phyloP scores from a whole-genome alignment of 2,888 invertebrate species.

The Drosophila kanekoi region DNA sequence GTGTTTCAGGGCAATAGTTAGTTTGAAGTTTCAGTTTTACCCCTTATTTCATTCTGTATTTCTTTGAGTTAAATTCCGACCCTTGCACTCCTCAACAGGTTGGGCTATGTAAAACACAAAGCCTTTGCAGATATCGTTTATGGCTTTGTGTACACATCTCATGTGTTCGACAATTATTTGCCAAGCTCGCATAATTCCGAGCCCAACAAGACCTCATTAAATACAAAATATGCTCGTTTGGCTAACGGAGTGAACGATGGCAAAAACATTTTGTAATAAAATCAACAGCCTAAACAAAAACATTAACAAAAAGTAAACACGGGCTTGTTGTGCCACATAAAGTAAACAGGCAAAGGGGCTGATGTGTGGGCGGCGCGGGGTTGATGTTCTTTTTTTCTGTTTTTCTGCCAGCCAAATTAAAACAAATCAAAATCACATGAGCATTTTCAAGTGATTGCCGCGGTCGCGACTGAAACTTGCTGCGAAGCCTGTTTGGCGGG shows the following conservation, averaged over 20 bases:
- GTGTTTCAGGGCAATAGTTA: too few species aligned
- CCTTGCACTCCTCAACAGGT: neutral
- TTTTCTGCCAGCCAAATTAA: constrained; percentile 64
- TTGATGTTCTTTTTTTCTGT: neutral
- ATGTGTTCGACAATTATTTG: constrained; percentile 9
- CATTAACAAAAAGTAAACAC: constrained; percentile 50
- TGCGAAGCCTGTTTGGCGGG: constrained; percentile 48
- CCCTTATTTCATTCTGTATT: neutral
- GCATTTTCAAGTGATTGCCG: constrained; percentile 74
- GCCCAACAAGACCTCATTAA: constrained; percentile 19
- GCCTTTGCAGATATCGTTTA: constrained; percentile 1
- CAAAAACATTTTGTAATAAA: constrained; percentile 57
- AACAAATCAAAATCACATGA: constrained; percentile 78
- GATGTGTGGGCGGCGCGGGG: neutral
- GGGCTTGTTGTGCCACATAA: constrained; percentile 25
- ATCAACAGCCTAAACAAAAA: constrained; percentile 65
- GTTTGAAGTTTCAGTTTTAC: too few species aligned
- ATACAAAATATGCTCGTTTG: constrained; percentile 50
- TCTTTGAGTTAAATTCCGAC: neutral
- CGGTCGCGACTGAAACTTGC: constrained; percentile 40
- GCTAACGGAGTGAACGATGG: constrained; percentile 50
- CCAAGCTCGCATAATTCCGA: neutral
- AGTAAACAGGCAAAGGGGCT: constrained; percentile 30
- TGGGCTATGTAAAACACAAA: neutral
- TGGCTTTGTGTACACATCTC: neutral